Conservation (phyloP, 1,140 invertebrate species). For the Macrotrachela quadricornifera region DNA sequence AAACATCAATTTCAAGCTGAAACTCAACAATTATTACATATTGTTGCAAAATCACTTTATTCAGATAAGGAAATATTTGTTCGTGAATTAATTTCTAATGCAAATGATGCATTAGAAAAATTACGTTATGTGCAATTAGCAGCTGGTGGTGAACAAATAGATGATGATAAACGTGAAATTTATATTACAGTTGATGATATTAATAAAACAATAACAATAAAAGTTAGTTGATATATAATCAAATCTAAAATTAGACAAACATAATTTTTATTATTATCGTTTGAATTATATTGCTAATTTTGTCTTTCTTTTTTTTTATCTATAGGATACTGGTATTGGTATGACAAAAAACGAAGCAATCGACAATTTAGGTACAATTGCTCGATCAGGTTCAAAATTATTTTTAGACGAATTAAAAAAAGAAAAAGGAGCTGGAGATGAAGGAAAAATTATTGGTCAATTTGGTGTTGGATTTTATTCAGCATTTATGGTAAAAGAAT, state of each 20-base stretch:
- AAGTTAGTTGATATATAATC: slow-evolving; percentile 33
- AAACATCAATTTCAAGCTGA: slow-evolving; percentile 67
- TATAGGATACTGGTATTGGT: slow-evolving; percentile 62
- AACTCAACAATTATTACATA: slow-evolving; percentile 77
- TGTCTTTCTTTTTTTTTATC: too few species aligned
- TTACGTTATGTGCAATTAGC: slow-evolving; percentile 41
- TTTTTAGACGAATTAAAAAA: slow-evolving; percentile 60
- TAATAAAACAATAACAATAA: slow-evolving; percentile 57
- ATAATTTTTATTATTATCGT: too few species aligned
- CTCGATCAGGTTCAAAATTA: slow-evolving; percentile 54
- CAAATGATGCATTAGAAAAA: slow-evolving; percentile 86
- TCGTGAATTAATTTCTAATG: slow-evolving; percentile 80
- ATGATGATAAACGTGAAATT: slow-evolving; percentile 45
- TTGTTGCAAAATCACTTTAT: slow-evolving; percentile 85
- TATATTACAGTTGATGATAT: slow-evolving; percentile 68
- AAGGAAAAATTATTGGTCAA: slow-evolving; percentile 60
- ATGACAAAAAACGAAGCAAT: slow-evolving; percentile 78
- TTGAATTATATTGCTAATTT: too few species aligned
- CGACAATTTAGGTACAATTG: slow-evolving; percentile 76
- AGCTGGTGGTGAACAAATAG: slow-evolving; percentile 18
- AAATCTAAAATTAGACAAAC: background rate
- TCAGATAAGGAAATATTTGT: slow-evolving; percentile 94
- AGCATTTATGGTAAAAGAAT: slow-evolving; percentile 77
- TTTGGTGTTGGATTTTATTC: slow-evolving; percentile 97
- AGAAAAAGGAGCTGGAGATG: slow-evolving; percentile 37